Conservation (phyloP, 2,113 vertebrate genomes). For the Pandion haliaetus region DNA sequence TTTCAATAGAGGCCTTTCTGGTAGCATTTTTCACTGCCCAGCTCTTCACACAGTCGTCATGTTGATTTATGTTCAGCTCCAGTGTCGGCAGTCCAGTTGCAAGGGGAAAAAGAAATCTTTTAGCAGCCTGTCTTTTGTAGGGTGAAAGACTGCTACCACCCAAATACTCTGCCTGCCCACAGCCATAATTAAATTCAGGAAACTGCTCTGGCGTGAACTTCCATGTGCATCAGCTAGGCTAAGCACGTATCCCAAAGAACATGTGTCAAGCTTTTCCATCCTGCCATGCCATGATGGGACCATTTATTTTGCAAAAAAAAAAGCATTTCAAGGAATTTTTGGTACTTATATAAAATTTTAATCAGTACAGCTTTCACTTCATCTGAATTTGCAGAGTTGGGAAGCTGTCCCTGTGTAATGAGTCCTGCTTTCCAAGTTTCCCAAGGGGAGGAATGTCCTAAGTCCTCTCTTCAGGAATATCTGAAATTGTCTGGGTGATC, state of each 20-base stretch:
- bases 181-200: not conserved
- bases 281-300: not conserved
- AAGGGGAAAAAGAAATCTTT: conserved; percentile 12
- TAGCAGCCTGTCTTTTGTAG: conserved; percentile 3
- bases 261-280: not conserved
- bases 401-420: not conserved
- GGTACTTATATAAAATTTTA: not conserved
- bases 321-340: not conserved
- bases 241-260: not conserved
- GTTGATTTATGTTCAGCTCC: conserved; percentile 46
- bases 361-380: not conserved
- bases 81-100: not conserved
- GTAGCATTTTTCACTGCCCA: not conserved
- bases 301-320: not conserved
- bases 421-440: not conserved
- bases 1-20: conserved; percentile 39
- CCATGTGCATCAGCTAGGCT: not conserved
- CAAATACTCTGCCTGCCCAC: not conserved
- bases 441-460: not conserved
- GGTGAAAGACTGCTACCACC: not conserved
- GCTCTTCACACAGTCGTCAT: not conserved
- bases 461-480: not conserved
- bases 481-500: not conserved
- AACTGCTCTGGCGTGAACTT: not conserved
- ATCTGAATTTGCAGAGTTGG: not conserved